These are phyloP conservation scores for Dorcus parallelipipedus DNA, from an alignment of 2,888 invertebrate species.

Conservation along the genomic window DNA sequence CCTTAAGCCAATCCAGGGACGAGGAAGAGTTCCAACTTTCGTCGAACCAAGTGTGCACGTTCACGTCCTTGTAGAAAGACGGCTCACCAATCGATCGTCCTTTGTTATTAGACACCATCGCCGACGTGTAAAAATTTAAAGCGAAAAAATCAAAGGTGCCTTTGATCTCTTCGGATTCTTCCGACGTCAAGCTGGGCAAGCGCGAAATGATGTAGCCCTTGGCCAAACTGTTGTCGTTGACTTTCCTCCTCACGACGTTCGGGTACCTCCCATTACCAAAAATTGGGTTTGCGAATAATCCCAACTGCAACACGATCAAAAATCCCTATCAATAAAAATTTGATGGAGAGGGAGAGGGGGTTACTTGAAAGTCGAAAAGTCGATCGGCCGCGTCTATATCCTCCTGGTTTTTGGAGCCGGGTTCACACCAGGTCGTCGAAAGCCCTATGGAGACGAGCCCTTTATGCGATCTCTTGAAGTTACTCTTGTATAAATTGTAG, in stretches of 20 bases:
- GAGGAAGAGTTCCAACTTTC: constrained; percentile 3
- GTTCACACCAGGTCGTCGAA: constrained; percentile 11
- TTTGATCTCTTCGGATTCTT: constrained; percentile 1
- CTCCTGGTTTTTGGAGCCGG: background rate
- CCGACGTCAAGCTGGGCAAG: constrained; percentile 4
- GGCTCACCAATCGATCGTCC: background rate
- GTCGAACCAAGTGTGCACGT: background rate
- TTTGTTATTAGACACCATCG: constrained; percentile 4
- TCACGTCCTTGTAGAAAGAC: constrained; percentile 7
- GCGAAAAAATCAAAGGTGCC: constrained; percentile 12
- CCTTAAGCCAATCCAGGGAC: constrained; percentile 6
- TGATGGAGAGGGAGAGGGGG: no score
- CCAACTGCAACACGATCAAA: constrained; percentile 1
- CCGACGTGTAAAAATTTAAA: constrained; percentile 10
- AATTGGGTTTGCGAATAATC: constrained; percentile 14
- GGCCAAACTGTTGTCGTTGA: constrained; percentile 4
- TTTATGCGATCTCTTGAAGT: constrained; percentile 7
- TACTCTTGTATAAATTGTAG: constrained; percentile 49
- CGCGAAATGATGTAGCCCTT: constrained; percentile 3
- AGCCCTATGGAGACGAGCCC: constrained; percentile 10
- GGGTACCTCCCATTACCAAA: constrained; percentile 11
- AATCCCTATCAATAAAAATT: background rate
- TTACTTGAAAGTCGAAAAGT: constrained; percentile 9
- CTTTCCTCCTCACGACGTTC: background rate
- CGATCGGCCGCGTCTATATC: constrained; percentile 3